A percentile compares a stretch with the other conserved stretches of the same genome.
phyloP scores from a whole-genome alignment of 2,797 vertebrate genomes.

The Amniataba percoides region DNA sequence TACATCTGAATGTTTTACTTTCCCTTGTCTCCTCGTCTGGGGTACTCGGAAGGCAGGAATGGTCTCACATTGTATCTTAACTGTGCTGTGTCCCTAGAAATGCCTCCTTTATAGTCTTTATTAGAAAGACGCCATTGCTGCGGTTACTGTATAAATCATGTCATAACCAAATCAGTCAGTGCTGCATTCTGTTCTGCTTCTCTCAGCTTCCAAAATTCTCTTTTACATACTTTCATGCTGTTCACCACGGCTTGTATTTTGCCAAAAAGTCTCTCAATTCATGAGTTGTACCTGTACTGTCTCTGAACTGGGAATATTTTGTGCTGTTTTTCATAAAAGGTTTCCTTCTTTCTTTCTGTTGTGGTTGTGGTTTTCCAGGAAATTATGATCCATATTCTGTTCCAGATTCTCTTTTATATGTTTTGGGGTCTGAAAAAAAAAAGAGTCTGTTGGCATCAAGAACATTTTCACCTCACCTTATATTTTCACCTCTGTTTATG shows the following conservation, averaged over 20 bases:
- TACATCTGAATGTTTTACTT: conserved; percentile 24
- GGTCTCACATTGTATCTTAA: background rate
- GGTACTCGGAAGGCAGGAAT: conserved; percentile 9
- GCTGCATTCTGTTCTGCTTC: background rate
- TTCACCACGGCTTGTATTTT: background rate
- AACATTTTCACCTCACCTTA: conserved; percentile 3
- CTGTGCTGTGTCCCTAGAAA: background rate
- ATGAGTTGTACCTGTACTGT: conserved; percentile 17
- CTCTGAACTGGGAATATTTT: conserved; percentile 19
- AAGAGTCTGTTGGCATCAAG: background rate
- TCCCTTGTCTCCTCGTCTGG: conserved; percentile 31
- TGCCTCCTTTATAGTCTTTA: conserved; percentile 9
- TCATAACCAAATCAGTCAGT: conserved; percentile 28
- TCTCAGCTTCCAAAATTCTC: background rate
- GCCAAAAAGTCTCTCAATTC: background rate
- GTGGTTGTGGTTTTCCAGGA: conserved; percentile 9
- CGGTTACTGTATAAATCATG: background rate
- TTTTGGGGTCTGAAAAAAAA: conserved; percentile 9
- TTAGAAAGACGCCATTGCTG: background rate
- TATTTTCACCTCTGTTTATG: background rate
- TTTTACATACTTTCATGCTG: conserved; percentile 10
- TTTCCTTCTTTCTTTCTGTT: conserved; percentile 13
- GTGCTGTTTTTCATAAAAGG: background rate
- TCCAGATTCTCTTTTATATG: background rate
- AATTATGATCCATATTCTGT: background rate